phyloP scores from a whole-genome alignment of 2,113 vertebrate species.

The Mystacornis crossleyi region DNA sequence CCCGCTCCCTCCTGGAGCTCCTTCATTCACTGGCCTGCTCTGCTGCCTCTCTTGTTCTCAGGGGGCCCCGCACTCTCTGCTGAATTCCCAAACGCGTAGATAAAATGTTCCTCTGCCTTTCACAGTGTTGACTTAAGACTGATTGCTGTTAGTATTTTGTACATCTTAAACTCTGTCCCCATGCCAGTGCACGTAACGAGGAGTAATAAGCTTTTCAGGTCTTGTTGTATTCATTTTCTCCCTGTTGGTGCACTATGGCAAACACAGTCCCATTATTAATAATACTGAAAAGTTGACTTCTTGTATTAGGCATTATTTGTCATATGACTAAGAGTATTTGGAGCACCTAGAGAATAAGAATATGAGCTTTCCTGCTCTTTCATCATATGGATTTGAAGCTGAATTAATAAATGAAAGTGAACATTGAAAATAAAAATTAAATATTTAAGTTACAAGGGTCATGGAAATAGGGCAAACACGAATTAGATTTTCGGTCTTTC shows the following conservation, averaged over 20 bases:
- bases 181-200: slow-evolving; percentile 15
- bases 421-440: background rate
- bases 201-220: slow-evolving; percentile 33
- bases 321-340: background rate
- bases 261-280: background rate
- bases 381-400: background rate
- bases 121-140: slow-evolving; percentile 55
- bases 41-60: slow-evolving; percentile 20
- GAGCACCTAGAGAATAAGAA: background rate
- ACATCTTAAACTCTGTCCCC: slow-evolving; percentile 9
- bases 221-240: background rate
- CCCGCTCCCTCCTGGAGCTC: background rate
- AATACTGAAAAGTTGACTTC: background rate
- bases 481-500: background rate
- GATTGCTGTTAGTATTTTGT: slow-evolving; percentile 65
- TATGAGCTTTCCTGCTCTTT: background rate
- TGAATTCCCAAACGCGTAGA: slow-evolving; percentile 12
- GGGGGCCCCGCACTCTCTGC: background rate
- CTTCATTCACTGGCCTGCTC: background rate
- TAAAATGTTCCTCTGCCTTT: slow-evolving; percentile 58
- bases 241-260: background rate
- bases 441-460: background rate
- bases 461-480: background rate
- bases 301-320: slow-evolving; percentile 15
- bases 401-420: background rate